Percentiles rank a stretch among this genome's conserved stretches.
Conservation (phyloP, 2,888 invertebrate genomes). For the Tiliacea aurago region DNA sequence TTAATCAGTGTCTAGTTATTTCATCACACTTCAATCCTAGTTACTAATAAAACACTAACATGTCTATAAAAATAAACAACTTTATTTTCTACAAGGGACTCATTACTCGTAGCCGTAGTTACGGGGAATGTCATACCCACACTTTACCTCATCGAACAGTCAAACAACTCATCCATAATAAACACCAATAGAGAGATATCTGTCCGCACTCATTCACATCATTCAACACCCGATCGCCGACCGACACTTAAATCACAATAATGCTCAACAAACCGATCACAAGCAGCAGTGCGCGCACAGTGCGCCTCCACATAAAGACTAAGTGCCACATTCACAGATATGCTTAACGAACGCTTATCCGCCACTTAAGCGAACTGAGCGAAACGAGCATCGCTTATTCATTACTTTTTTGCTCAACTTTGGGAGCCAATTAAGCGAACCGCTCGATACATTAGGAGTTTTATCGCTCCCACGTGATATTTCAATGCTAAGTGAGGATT, state of each 20-base stretch:
- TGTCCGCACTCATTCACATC: constrained; percentile 12
- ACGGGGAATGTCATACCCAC: not conserved
- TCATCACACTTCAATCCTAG: constrained; percentile 4
- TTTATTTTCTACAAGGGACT: constrained; percentile 2
- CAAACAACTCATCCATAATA: not conserved
- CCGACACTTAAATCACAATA: constrained; percentile 29
- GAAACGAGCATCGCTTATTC: constrained; percentile 58
- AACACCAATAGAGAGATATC: constrained; percentile 6
- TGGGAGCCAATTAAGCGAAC: constrained; percentile 61
- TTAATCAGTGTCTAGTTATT: constrained; percentile 7
- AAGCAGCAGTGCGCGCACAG: constrained; percentile 10
- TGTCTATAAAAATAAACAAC: constrained; percentile 1
- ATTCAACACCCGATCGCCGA: not conserved
- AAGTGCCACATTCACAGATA: constrained; percentile 52
- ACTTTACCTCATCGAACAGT: not conserved
- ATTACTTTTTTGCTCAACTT: constrained; percentile 57
- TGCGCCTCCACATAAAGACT: constrained; percentile 16
- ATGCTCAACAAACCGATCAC: constrained; percentile 25
- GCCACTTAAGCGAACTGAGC: constrained; percentile 37
- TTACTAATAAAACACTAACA: not conserved
- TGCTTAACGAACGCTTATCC: constrained; percentile 58
- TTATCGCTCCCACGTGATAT: constrained; percentile 55
- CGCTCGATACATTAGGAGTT: constrained; percentile 58
- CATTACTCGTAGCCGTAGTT: not conserved
- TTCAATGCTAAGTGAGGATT: constrained; percentile 53